These are phyloP conservation scores for Sternotherus odoratus DNA, from an alignment of 2,797 vertebrate species.

Conservation along the genomic window DNA sequence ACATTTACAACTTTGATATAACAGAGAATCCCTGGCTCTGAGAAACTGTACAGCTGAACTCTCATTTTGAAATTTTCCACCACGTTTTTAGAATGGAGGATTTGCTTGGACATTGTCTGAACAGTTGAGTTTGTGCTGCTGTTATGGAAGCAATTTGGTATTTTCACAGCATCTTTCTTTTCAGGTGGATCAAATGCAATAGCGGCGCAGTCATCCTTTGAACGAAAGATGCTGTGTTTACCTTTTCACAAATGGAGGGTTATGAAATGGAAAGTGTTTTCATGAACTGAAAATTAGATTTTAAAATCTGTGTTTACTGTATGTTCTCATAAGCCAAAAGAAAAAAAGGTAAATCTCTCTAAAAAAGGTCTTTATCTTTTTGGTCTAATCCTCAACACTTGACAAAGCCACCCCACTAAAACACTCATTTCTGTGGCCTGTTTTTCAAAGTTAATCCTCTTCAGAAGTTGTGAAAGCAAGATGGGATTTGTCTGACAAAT, in stretches of 20 bases:
- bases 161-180: background rate
- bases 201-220: background rate
- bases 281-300: background rate
- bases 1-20: constrained; percentile 43
- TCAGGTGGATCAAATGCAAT: rapidly evolving
- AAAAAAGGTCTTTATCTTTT: background rate
- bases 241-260: background rate
- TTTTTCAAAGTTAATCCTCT: background rate
- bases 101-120: rapidly evolving
- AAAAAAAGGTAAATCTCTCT: background rate
- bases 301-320: background rate
- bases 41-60: constrained; percentile 31
- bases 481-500: constrained; percentile 9
- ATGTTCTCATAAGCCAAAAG: background rate
- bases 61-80: background rate
- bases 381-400: rapidly evolving
- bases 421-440: background rate
- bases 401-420: background rate
- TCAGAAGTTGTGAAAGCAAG: background rate
- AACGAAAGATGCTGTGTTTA: background rate
- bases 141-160: rapidly evolving
- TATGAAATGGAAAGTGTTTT: background rate
- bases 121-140: rapidly evolving
- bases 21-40: constrained; percentile 14
- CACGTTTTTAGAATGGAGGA: background rate